Evolutionary conservation across 2,797 vertebrate genomes (phyloP), one percentile per base, ranked within the genome.

Genomic region (Avahi laniger): DNA sequence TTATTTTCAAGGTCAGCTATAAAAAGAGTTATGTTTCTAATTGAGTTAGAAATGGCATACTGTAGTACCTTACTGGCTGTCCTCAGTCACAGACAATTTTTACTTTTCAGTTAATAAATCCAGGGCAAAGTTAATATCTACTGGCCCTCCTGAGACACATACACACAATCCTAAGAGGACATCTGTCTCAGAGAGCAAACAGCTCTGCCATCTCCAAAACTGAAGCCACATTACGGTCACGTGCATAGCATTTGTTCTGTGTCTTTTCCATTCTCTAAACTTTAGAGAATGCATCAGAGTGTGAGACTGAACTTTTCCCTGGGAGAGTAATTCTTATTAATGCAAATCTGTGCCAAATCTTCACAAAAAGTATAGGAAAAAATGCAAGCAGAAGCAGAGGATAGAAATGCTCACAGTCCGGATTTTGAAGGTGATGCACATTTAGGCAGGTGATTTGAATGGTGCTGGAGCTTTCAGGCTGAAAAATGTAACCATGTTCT

Each of bases 211-310:
- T 67, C 26, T 12, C 57, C 38, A 30, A 35, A 28, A n/a, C 83
- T 7, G 2, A 59, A 73, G 79, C 83, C 65, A 59, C 18, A 0
- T 2, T 14, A 9, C 0, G 4, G 63, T 28, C 87, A 72, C 5
- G 0, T 18, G 26, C 41, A 22, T 1, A 7, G 38, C 54, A 30
- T 57, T 87, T 67, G 57, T 63, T 82, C 69, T 63, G 50, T 2
- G 10, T 75, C 92, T 88, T 94, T 96, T 96, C 90, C 84, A 86
- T 80, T 86, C 35, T 69, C 87, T 96, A 86, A 96, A 95, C 83
- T 35, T 91, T 22, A 86, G 89, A 94, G 75, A 94, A 95, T 65
- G 73, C 43, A 52, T 73, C 24, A 65, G 65, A 95, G 78, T 70
- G 78, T 89, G 52, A 89, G 35, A 80, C 2, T 28, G 57, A 94